Evolutionary conservation across 2,113 vertebrate genomes (phyloP).

Genomic region (Neotragus moschatus): DNA sequence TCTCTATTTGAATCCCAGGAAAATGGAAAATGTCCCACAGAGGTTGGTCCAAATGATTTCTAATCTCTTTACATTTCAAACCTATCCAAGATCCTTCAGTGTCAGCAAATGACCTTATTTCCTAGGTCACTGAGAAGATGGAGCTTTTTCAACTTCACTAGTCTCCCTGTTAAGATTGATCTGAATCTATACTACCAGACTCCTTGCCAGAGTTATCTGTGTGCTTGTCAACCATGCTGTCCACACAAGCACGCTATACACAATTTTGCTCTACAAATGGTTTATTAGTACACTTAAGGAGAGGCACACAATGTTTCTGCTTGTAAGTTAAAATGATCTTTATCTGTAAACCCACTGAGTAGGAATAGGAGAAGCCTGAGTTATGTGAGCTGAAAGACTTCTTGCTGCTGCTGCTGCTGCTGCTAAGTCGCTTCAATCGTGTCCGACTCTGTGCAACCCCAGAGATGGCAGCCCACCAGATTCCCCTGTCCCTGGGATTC

Average conservation of each 20-base stretch:
- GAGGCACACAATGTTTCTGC: not conserved
- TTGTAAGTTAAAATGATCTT: not conserved
- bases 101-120: not conserved
- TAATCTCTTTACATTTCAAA: not conserved
- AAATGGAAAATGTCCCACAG: not conserved
- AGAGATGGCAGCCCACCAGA: too few relatives aligned
- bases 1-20: not conserved
- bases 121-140: not conserved
- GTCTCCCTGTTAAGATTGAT: not conserved
- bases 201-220: not conserved
- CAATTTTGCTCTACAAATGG: not conserved
- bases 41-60: not conserved
- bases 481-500: too few relatives aligned
- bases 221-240: not conserved
- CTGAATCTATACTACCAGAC: not conserved
- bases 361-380: not conserved
- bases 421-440: too few relatives aligned
- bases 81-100: not conserved
- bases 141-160: not conserved
- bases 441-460: fast-evolving
- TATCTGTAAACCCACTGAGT: not conserved
- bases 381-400: not conserved
- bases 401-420: too few relatives aligned
- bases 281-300: not conserved
- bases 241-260: not conserved